Base-by-base conservation (phyloP, 2,797 vertebrate genomes). In the Pygocentrus nattereri region DNA sequence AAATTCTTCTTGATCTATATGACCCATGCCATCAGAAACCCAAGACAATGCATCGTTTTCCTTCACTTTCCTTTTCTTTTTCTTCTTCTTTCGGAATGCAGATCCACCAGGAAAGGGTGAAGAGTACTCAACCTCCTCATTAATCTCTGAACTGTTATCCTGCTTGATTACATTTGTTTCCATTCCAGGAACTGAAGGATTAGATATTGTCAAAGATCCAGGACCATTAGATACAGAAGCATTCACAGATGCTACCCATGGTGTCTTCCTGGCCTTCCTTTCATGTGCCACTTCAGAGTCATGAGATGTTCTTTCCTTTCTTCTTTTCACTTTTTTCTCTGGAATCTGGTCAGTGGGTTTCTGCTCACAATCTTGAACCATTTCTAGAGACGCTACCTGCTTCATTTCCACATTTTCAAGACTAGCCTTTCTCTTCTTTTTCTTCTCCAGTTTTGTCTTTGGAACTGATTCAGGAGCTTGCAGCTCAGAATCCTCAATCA, bases 71-170 rank as follows among this genome's bases (percentile, higher is more conserved):
- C 21, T 58, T 27, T 76, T 82, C 44, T 71, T 81, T 5, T 75
- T 84, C n/a, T 85, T 83, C 13, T 31, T 80, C 62, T 69, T 68
- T 30, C 34, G 21, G 19, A 38, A 25, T 4, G 31, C n/a, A 6
- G 69, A 21, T 27, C 18, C 30, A 64, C 7, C 30, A 25, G 41
- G 10, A 30, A 18, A 6, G 47, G 23, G 23, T 49, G 38, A 41
- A 47, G 67, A 23, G 15, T 25, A 30, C 30, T 41, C 56, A 62
- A 27, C 19, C 12, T 23, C 25, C 31, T 58, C 18, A n/a, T 15
- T 27, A 49, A 34, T 19, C 8, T 16, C 25, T 58, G 18, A 38
- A 70, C 13, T 27, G 25, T 5, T 70, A 15, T 6, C 25, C 21
- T 50, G 23, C 8, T 70, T 23, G 50, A 15, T 70, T 5, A 70